These are phyloP conservation scores for Pedionomus torquatus DNA, from an alignment of 2,113 vertebrate genomes.

Conservation along the genomic window DNA sequence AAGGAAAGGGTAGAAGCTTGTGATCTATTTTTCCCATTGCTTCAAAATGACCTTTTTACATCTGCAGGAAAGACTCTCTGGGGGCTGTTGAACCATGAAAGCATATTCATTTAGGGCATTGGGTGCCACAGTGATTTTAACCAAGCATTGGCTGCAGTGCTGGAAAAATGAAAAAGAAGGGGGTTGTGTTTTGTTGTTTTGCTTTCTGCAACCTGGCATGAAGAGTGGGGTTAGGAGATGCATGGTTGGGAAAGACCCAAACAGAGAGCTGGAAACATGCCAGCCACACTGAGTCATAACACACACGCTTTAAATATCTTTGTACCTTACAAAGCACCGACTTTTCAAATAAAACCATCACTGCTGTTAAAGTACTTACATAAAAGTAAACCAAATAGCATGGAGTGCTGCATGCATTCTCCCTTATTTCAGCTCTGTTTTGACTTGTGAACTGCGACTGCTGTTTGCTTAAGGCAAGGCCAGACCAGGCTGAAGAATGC, in stretches of 20 bases:
- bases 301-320: conserved; percentile 41
- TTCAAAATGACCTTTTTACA: conserved; percentile 54
- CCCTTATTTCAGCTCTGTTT: conserved; percentile 21
- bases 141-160: background rate
- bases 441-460: background rate
- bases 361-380: conserved; percentile 52
- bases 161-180: conserved; percentile 47
- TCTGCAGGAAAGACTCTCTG: conserved; percentile 27
- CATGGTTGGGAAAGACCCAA: conserved; percentile 56
- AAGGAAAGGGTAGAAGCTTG: conserved; percentile 27
- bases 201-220: conserved; percentile 47
- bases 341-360: conserved; percentile 51
- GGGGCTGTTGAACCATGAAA: conserved; percentile 35
- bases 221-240: conserved; percentile 59
- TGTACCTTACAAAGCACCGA: conserved; percentile 43
- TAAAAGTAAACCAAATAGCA: conserved; percentile 43
- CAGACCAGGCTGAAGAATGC: background rate
- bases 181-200: conserved; percentile 49
- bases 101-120: conserved; percentile 39
- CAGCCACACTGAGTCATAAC: conserved; percentile 49
- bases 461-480: conserved; percentile 51
- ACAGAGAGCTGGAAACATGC: conserved; percentile 18
- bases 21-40: conserved; percentile 52
- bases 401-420: background rate
- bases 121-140: conserved; percentile 42